phyloP scores from a whole-genome alignment of 2,888 invertebrate genomes.

The Crossocerus cetratus region DNA sequence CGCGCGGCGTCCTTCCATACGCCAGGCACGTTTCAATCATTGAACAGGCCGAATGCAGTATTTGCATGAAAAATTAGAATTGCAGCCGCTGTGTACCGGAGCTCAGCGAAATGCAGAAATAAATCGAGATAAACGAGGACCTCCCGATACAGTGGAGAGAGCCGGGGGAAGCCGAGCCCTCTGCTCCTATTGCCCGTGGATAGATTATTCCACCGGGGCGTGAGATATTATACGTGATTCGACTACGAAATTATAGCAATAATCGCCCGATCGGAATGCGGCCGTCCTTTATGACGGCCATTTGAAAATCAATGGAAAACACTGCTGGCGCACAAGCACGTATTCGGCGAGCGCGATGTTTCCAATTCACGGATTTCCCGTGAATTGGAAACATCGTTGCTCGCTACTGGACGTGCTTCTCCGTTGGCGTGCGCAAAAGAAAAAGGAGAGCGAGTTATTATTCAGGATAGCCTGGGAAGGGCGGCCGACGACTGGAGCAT shows the following conservation, averaged over 20 bases:
- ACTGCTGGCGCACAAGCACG: background rate
- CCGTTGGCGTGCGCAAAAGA: too few relatives aligned
- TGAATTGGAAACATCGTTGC: too few relatives aligned
- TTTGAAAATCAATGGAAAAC: slow-evolving; percentile 20
- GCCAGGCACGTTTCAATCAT: too few relatives aligned
- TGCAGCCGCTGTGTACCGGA: too few relatives aligned
- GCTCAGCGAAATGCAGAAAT: background rate
- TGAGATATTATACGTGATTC: slow-evolving; percentile 39
- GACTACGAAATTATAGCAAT: slow-evolving; percentile 35
- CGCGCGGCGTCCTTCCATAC: too few relatives aligned
- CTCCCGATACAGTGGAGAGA: background rate
- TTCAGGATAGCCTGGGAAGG: background rate
- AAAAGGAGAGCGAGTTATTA: background rate
- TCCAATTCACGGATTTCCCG: too few relatives aligned
- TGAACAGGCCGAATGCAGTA: background rate
- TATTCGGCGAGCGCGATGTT: background rate
- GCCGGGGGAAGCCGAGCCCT: background rate
- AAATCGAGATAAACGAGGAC: slow-evolving; percentile 24
- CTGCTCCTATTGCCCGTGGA: slow-evolving; percentile 5
- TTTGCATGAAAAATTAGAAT: slow-evolving; percentile 1
- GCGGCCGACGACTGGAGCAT: background rate
- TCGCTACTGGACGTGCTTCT: too few relatives aligned
- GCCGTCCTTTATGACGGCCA: background rate
- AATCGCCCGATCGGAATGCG: slow-evolving; percentile 29
- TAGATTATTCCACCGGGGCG: slow-evolving; percentile 38